Evolutionary conservation across 2,888 invertebrate genomes (phyloP).

Genomic region (Pinctada fucata): DNA sequence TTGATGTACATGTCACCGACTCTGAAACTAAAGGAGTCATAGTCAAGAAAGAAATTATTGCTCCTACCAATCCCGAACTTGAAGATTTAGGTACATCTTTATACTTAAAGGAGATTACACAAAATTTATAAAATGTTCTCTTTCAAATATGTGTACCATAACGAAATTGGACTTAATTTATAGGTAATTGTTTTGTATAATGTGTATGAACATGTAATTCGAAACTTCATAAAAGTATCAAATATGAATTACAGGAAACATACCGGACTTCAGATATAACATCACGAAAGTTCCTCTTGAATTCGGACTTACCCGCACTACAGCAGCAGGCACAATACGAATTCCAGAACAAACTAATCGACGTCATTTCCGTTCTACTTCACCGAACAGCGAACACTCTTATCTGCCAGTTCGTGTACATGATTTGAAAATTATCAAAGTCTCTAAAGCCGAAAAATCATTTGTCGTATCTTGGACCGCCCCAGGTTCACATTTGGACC

Average conservation of each 20-base stretch:
- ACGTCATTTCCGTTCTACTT: neutral
- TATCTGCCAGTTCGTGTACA: slow-evolving; percentile 57
- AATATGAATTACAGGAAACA: neutral
- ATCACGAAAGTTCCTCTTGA: neutral
- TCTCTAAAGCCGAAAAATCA: slow-evolving; percentile 47
- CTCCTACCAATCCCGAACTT: too few relatives aligned
- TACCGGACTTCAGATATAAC: neutral
- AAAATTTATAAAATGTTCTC: too few relatives aligned
- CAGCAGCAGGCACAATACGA: neutral
- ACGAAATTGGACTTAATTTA: too few relatives aligned
- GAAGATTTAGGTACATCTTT: too few relatives aligned
- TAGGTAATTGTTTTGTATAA: too few relatives aligned
- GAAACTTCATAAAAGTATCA: too few relatives aligned
- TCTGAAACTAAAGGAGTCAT: too few relatives aligned
- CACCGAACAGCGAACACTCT: slow-evolving; percentile 24
- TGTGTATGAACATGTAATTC: too few relatives aligned
- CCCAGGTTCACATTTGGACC: slow-evolving; percentile 61
- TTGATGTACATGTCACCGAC: too few relatives aligned
- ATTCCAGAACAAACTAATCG: neutral
- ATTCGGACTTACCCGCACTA: neutral
- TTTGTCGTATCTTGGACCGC: slow-evolving; percentile 62
- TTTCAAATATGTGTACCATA: too few relatives aligned
- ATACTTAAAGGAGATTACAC: too few relatives aligned
- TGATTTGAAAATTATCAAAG: slow-evolving; percentile 56
- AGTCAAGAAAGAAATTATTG: too few relatives aligned